Base-by-base conservation (phyloP, 2,888 invertebrate genomes). In the Adelphocoris suturalis region DNA sequence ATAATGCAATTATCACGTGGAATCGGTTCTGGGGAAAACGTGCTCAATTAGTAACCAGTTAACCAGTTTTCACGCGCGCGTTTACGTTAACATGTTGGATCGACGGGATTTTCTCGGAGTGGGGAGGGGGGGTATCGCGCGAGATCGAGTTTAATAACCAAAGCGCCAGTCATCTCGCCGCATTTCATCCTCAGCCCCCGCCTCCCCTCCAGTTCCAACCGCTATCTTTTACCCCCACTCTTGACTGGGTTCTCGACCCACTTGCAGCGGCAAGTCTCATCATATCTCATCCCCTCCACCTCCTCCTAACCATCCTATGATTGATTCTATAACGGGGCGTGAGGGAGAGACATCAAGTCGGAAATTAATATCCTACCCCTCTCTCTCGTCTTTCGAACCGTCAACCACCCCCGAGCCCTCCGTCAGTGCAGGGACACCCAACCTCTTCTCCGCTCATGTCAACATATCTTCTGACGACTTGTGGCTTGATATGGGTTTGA, bases 111-210 rank as follows among this genome's bases (percentile, higher is more conserved):
- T 82, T 48, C 27, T n/a, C 16, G 14, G 82, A 23, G 7, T 81
- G 81, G 46, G 12, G 47, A 5, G n/a, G n/a, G n/a, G 23, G 52
- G 46, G n/a, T 27, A 52, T 82, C 52, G 52, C 52, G 23, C 78
- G 19, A 78, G 78, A 4, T 46, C 14, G 78, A 68, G 78, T 78
- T 78, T 82, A 52, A 48, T 82, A 82, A 82, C 52, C 82, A 82
- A 82, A 82, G 82, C 82, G 52, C 82, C 55, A 82, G 82, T 82
- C 82, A 82, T 52, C 82, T 82, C 82, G 55, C 82, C 82, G 16
- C 82, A 82, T 52, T 52, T 52, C 82, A 52, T 47, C 52, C 82
- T 82, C 52, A 16, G 13, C 48, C 52, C 23, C 82, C 82, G n/a
- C 82, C 23, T 16, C 27, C 19, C 23, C 52, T 82, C 82, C 82